Percentiles rank a stretch among this genome's conserved stretches.
phyloP scores from a whole-genome alignment of 2,113 vertebrate genomes.

The Fregata magnificens region DNA sequence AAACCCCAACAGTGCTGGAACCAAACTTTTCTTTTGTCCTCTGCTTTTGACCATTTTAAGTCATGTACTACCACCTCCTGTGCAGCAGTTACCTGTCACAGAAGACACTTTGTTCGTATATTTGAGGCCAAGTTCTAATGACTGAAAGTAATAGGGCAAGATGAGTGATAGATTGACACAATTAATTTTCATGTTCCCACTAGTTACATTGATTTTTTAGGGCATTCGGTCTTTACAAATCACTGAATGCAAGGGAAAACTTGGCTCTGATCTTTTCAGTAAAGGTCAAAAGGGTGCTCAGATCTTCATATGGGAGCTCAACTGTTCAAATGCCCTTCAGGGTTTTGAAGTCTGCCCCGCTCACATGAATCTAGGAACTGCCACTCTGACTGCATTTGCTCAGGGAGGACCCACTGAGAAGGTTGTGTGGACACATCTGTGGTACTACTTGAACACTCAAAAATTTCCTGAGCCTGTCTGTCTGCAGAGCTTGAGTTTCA shows the following conservation, averaged over 20 bases:
- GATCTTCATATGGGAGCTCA: neutral
- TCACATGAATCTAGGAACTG: neutral
- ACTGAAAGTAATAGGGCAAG: slow-evolving; percentile 24
- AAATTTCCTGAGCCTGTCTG: neutral
- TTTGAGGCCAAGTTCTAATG: slow-evolving; percentile 25
- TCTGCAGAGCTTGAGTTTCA: neutral
- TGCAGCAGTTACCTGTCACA: neutral
- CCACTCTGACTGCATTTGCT: neutral
- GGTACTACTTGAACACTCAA: neutral
- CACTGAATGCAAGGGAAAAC: slow-evolving; percentile 14
- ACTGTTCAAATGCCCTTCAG: neutral
- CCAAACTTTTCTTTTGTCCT: neutral
- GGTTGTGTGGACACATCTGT: neutral
- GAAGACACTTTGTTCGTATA: slow-evolving; percentile 19
- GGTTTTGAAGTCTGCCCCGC: neutral
- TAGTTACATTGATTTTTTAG: slow-evolving; percentile 34
- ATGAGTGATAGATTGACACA: slow-evolving; percentile 60
- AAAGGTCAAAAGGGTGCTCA: slow-evolving; percentile 50
- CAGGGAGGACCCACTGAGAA: neutral
- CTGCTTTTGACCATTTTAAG: neutral
- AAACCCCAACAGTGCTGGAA: neutral
- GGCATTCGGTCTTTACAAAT: slow-evolving; percentile 19
- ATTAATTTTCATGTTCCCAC: slow-evolving; percentile 53
- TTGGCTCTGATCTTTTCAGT: slow-evolving; percentile 31
- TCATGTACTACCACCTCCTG: neutral